Evolutionary conservation across 2,113 vertebrate genomes (phyloP).

Genomic region (Mystacornis crossleyi): DNA sequence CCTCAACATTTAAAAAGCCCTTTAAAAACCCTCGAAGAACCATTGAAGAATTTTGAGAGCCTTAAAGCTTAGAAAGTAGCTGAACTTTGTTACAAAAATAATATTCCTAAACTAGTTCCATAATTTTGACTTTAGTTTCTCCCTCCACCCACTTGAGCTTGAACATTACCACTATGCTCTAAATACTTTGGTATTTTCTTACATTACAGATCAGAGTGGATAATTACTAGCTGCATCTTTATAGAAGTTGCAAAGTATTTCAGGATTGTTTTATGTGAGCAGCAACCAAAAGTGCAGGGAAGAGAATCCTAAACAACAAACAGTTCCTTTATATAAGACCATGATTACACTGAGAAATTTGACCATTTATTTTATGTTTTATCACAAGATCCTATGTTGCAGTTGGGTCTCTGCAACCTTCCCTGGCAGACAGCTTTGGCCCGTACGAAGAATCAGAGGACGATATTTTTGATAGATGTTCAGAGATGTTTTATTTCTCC

Average conservation of each 20-base stretch:
- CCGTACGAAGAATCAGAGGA: no score
- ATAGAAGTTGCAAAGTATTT: not conserved
- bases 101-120: not conserved
- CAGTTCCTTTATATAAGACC: not conserved
- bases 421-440: no score
- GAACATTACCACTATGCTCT: not conserved
- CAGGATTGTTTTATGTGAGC: not conserved
- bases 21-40: not conserved
- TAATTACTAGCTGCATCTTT: not conserved
- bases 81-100: not conserved
- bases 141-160: not conserved
- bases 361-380: not conserved
- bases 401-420: no score
- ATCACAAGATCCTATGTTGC: no score
- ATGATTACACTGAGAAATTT: not conserved
- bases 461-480: no score
- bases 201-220: not conserved
- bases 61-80: not conserved
- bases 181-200: accelerated
- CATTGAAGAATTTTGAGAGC: not conserved
- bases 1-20: accelerated
- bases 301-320: not conserved
- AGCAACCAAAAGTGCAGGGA: not conserved
- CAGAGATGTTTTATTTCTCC: no score
- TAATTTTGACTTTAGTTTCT: not conserved